Evolutionary conservation across 2,113 vertebrate genomes (phyloP).

Genomic region (Piaya cayana): DNA sequence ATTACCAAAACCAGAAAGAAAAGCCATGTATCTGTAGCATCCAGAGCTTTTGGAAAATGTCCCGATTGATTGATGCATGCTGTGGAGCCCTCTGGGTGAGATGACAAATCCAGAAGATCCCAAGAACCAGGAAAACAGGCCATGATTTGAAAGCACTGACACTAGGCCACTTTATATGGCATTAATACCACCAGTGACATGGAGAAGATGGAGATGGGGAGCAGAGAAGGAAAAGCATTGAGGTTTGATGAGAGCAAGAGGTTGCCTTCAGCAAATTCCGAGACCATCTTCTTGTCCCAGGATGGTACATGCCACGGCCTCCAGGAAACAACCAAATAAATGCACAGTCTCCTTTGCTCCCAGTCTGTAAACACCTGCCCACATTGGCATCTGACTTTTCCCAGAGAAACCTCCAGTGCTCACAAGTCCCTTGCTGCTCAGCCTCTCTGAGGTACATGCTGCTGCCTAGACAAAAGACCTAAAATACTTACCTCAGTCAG

Average conservation of each 20-base stretch:
- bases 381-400: neutral
- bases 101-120: neutral
- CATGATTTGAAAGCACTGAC: slow-evolving; percentile 6
- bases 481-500: neutral
- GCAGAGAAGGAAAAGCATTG: neutral
- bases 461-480: neutral
- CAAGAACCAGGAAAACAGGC: neutral
- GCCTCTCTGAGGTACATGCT: fast-evolving
- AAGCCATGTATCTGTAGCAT: neutral
- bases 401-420: neutral
- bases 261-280: neutral
- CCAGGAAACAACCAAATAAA: neutral
- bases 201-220: neutral
- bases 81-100: neutral
- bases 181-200: neutral
- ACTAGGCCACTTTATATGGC: neutral
- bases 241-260: neutral
- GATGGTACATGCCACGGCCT: neutral
- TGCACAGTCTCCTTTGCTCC: neutral
- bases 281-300: neutral
- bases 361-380: neutral
- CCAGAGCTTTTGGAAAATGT: neutral
- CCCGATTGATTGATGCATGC: neutral
- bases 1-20: neutral
- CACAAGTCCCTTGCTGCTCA: neutral